These are phyloP conservation scores for Pseudopodoces humilis DNA, from an alignment of 2,113 vertebrate genomes.

Conservation along the genomic window DNA sequence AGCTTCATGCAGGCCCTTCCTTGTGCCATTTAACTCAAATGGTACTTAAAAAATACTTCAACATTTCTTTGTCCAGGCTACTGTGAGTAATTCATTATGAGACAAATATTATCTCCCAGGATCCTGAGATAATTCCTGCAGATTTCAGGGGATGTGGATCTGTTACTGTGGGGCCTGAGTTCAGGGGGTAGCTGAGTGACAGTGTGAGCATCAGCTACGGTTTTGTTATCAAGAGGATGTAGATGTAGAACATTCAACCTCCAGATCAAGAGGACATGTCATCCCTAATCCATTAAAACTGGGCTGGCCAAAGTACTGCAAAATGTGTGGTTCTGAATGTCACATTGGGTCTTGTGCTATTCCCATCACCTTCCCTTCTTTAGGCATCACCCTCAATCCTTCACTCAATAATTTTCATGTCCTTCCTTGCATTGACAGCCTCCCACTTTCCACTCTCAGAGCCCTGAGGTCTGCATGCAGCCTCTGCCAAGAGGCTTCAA, in stretches of 20 bases:
- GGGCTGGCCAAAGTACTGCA: not conserved
- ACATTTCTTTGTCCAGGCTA: constrained; percentile 60
- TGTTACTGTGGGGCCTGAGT: not conserved
- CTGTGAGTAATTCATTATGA: constrained; percentile 11
- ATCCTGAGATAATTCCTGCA: not conserved
- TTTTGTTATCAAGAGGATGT: not conserved
- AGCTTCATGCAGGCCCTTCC: constrained; percentile 42
- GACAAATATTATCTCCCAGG: not conserved
- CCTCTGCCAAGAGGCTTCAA: not conserved
- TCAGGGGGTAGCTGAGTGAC: not conserved
- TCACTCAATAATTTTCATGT: not conserved
- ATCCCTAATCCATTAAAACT: not conserved
- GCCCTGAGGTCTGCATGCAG: not conserved
- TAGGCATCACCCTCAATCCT: not conserved
- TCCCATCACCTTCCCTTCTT: not conserved
- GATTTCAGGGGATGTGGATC: not conserved
- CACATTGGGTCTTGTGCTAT: not conserved
- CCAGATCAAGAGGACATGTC: not conserved
- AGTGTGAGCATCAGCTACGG: not conserved
- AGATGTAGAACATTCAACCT: not conserved
- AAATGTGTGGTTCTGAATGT: accelerated
- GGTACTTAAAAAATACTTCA: constrained; percentile 63
- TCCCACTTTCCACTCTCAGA: not conserved
- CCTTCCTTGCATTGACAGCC: not conserved
- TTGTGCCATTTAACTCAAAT: constrained; percentile 48